These are phyloP conservation scores for Lithobates pipiens DNA, from an alignment of 2,797 vertebrate species.

Conservation along the genomic window DNA sequence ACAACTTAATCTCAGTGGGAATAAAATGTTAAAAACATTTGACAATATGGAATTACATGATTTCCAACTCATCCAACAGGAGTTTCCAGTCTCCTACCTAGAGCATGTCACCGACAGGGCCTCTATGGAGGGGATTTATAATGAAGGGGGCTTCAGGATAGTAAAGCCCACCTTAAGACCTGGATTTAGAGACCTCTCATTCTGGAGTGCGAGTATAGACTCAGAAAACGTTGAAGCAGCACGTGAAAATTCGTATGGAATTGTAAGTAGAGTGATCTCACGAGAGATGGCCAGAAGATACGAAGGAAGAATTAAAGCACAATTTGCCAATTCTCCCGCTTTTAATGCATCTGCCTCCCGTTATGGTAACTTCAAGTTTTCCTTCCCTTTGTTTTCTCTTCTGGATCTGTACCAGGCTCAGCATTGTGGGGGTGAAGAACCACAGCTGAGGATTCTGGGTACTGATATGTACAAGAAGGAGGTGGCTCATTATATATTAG, in stretches of 20 bases:
- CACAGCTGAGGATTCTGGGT: slow-evolving; percentile 16
- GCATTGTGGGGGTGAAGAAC: background rate
- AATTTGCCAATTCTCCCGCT: slow-evolving; percentile 26
- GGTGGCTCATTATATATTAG: slow-evolving; percentile 25
- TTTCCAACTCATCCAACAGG: too few relatives aligned
- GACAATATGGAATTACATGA: too few relatives aligned
- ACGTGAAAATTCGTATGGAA: background rate
- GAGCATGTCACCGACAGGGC: too few relatives aligned
- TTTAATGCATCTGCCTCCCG: background rate
- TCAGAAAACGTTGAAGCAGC: background rate
- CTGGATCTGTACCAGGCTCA: slow-evolving; percentile 4
- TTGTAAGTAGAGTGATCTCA: background rate
- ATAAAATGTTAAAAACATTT: too few relatives aligned
- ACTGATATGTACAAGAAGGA: slow-evolving; percentile 17
- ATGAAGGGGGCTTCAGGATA: too few relatives aligned
- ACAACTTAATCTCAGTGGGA: too few relatives aligned
- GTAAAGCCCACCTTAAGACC: too few relatives aligned
- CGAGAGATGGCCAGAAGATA: rapidly evolving
- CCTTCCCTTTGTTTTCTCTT: slow-evolving; percentile 6
- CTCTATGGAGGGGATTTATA: too few relatives aligned
- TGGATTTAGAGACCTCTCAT: background rate
- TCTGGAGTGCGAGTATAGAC: slow-evolving; percentile 7
- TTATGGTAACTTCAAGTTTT: slow-evolving; percentile 17
- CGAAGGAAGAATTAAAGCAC: background rate
- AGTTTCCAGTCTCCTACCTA: too few relatives aligned